Evolutionary conservation across 2,113 vertebrate genomes (phyloP), one percentile per base, ranked within the genome.

Genomic region (Eolophus roseicapilla): DNA sequence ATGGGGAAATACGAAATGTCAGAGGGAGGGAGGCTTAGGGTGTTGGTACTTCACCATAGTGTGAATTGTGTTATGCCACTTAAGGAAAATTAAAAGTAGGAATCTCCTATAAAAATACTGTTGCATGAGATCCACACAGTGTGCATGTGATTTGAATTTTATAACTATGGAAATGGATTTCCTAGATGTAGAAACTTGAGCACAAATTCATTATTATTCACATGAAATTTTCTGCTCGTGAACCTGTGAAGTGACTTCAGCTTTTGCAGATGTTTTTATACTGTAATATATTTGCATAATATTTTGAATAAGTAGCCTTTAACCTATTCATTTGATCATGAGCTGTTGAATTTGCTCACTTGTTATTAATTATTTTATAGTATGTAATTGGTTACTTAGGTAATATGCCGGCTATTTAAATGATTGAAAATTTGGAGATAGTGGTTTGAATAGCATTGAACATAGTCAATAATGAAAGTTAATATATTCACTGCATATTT

Each of bases 301-400:
- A 12, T 73, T 96, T 88, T 78, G 44, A 83, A 37, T 92, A 86
- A 95, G 29, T 59, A 31, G 10, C 25, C 43, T 96, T 88, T 83
- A 76, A 91, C 50, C 31, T 89, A n/a, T 46, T 74, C 4, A 37
- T 67, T 95, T 95, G 67, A 59, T 93, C 37, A 50, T 0, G 4
- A 93, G 12, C 14, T 44, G 16, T 59, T 85, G 33, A 15, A 76
- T 93, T 93, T 90, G 8, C 50, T 84, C 24, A 71, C 14, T 74
- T 67, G 11, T 20, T 92, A 20, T 67, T 86, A 29, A 62, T 82
- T 93, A 74, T 90, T 94, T 83, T 74, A 39, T 47, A 55, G 7
- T 39, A 35, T 33, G 8, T 57, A 71, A 63, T 65, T 88, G 59
- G 5, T 75, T 85, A 41, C 29, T 78, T 55, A 43, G 53, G 41